These are phyloP conservation scores for Zaprionus obscuricornis DNA, from an alignment of 2,888 invertebrate genomes.

Conservation along the genomic window DNA sequence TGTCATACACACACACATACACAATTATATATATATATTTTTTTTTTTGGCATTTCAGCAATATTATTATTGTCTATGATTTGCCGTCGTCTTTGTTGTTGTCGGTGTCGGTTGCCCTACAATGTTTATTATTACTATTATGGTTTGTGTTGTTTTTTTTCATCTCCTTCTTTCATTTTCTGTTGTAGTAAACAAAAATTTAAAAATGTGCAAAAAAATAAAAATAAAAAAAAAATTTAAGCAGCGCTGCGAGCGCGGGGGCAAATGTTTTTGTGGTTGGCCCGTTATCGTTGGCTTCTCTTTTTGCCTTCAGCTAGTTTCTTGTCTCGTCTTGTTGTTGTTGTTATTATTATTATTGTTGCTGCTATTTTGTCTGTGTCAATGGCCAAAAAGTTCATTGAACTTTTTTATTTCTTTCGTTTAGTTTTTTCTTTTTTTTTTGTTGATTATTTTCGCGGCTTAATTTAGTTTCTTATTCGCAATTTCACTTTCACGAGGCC, in stretches of 20 bases:
- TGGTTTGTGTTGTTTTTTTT: conserved; percentile 30
- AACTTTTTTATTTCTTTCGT: conserved; percentile 50
- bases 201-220: conserved; percentile 39
- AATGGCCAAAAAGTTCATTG: conserved; percentile 72
- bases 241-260: background rate
- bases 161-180: background rate
- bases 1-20: conserved; percentile 40
- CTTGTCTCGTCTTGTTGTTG: conserved; percentile 44
- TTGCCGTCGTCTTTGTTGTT: no score
- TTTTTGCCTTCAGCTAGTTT: conserved; percentile 54
- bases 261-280: conserved; percentile 29
- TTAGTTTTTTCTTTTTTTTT: conserved; percentile 52
- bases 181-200: conserved; percentile 52
- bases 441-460: conserved; percentile 53
- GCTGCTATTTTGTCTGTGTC: conserved; percentile 51
- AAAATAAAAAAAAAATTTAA: conserved; percentile 10
- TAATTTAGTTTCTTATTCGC: conserved; percentile 40
- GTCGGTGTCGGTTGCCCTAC: conserved; percentile 36
- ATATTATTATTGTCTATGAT: no score
- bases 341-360: no score
- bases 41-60: no score
- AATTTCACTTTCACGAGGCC: conserved; percentile 65
- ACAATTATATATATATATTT: no score
- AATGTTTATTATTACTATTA: conserved; percentile 14
- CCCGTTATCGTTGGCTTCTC: conserved; percentile 58